Conservation (phyloP, 2,888 invertebrate species). For the Helobdella robusta region DNA sequence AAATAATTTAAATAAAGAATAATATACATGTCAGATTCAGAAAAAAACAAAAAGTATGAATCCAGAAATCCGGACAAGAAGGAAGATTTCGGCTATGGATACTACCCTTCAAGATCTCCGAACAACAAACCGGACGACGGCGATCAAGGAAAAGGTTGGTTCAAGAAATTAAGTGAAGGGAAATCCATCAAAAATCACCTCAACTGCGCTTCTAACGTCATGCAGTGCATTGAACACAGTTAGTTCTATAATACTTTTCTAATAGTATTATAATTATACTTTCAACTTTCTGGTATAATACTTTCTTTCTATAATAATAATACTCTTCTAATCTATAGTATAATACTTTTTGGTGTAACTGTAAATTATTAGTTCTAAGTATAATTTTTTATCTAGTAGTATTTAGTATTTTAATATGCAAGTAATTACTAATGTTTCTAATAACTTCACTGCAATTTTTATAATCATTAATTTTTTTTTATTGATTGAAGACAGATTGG, state of each 20-base stretch:
- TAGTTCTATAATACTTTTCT: constrained; percentile 27
- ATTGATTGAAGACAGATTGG: constrained; percentile 59
- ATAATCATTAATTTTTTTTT: no score
- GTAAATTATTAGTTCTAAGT: no score
- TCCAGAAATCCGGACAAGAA: not conserved
- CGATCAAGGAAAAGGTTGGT: not conserved
- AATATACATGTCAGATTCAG: no score
- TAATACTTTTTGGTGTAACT: no score
- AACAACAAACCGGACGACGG: not conserved
- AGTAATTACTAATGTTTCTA: no score
- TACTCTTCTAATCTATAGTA: no score
- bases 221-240: constrained; percentile 62
- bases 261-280: not conserved
- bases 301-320: no score
- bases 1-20: no score
- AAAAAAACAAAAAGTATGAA: not conserved
- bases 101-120: constrained; percentile 32
- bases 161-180: constrained; percentile 30
- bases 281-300: no score
- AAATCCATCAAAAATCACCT: constrained; percentile 39
- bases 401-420: no score
- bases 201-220: constrained; percentile 72
- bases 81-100: constrained; percentile 36
- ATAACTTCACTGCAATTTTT: no score
- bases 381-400: no score